Evolutionary conservation across 2,113 vertebrate genomes (phyloP).

Genomic region (Progne subis): DNA sequence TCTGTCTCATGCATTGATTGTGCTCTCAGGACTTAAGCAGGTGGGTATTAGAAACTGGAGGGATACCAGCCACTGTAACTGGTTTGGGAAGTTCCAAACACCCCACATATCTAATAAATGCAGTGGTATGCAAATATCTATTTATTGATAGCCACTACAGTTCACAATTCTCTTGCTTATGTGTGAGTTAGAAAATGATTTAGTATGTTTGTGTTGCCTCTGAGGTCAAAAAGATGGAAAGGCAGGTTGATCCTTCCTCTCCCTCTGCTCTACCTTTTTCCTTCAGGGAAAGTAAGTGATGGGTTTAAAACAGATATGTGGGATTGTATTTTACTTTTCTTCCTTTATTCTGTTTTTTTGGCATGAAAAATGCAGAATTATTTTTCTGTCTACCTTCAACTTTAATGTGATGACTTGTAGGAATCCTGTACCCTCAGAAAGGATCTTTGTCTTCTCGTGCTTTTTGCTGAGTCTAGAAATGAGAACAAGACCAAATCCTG

Average conservation of each 20-base stretch:
- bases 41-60: neutral
- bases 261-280: neutral
- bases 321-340: neutral
- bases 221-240: neutral
- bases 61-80: neutral
- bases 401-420: neutral
- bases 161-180: neutral
- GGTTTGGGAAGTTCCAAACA: neutral
- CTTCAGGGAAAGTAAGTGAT: neutral
- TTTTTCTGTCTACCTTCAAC: neutral
- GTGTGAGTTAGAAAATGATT: neutral
- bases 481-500: neutral
- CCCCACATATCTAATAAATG: neutral
- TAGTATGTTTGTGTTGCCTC: neutral
- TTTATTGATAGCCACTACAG: neutral
- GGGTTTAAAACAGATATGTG: neutral
- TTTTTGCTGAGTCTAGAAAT: neutral
- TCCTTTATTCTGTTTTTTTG: neutral
- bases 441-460: neutral
- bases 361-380: neutral
- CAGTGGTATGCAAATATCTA: neutral
- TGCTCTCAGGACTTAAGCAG: neutral
- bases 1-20: slow-evolving; percentile 6
- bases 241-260: neutral
- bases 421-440: neutral